Evolutionary conservation across 2,888 invertebrate genomes (phyloP).

Genomic region (Labia minor): DNA sequence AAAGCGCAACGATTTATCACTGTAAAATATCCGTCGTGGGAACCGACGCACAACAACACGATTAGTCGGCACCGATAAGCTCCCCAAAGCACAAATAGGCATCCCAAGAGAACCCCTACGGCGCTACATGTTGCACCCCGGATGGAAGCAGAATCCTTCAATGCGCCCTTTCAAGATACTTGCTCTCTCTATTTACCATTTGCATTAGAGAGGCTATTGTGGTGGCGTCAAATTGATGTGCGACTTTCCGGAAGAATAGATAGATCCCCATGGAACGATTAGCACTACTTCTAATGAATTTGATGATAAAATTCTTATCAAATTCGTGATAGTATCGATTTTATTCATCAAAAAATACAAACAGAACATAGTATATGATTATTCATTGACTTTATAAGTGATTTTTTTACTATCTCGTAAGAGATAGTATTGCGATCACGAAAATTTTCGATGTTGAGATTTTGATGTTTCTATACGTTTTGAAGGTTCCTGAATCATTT

Average conservation of each 20-base stretch:
- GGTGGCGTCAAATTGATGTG: constrained; percentile 13
- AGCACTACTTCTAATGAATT: background rate
- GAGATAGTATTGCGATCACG: too few relatives aligned
- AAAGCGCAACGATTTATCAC: background rate
- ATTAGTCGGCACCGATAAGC: background rate
- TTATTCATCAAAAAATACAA: background rate
- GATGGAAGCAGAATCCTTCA: background rate
- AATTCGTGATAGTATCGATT: background rate
- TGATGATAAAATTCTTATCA: background rate
- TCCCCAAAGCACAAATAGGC: background rate
- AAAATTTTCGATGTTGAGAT: too few relatives aligned
- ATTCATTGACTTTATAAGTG: too few relatives aligned
- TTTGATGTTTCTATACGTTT: too few relatives aligned
- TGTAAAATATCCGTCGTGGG: background rate
- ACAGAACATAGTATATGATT: background rate
- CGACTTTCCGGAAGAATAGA: constrained; percentile 5
- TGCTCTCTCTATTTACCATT: background rate
- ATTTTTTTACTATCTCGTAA: too few relatives aligned
- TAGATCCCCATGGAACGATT: background rate
- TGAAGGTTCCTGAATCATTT: too few relatives aligned
- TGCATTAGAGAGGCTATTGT: background rate
- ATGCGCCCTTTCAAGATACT: background rate
- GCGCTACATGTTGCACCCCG: constrained; percentile 8
- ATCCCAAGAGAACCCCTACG: background rate
- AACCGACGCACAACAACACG: background rate